These are phyloP conservation scores for Harpagifer antarcticus DNA, from an alignment of 2,797 vertebrate species.

Conservation along the genomic window DNA sequence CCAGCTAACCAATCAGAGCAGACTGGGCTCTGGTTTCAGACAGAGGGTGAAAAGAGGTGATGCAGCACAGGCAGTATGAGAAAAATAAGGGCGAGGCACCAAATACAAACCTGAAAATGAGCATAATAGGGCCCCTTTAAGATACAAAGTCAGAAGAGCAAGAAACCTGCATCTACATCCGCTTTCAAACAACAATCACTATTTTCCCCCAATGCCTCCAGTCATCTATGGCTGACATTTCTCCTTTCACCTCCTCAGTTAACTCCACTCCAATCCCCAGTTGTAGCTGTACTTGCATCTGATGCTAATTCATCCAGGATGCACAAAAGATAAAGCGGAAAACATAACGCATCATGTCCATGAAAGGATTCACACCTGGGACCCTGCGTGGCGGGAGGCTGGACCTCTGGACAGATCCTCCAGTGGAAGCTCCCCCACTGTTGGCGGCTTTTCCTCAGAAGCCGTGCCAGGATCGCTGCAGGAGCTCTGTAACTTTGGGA, in stretches of 20 bases:
- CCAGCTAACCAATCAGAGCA: too few relatives aligned
- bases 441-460: constrained; percentile 55
- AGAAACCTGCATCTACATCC: too few relatives aligned
- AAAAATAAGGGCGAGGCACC: too few relatives aligned
- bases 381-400: constrained; percentile 52
- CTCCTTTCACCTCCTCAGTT: constrained; percentile 28
- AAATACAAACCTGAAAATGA: too few relatives aligned
- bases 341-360: constrained; percentile 57
- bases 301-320: constrained; percentile 50
- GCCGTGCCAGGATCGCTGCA: constrained; percentile 55
- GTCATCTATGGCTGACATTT: constrained; percentile 27
- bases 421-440: constrained; percentile 35
- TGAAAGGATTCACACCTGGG: constrained; percentile 74
- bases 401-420: constrained; percentile 61
- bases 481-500: constrained; percentile 54
- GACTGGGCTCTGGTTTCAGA: too few relatives aligned
- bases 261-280: constrained; percentile 7
- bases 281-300: constrained; percentile 46
- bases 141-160: too few relatives aligned
- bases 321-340: constrained; percentile 30
- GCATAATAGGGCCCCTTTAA: too few relatives aligned
- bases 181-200: too few relatives aligned
- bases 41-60: too few relatives aligned
- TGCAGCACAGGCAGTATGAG: too few relatives aligned
- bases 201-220: not conserved